Conservation (phyloP, 1,140 invertebrate species). For the Drosophila seguyi region DNA sequence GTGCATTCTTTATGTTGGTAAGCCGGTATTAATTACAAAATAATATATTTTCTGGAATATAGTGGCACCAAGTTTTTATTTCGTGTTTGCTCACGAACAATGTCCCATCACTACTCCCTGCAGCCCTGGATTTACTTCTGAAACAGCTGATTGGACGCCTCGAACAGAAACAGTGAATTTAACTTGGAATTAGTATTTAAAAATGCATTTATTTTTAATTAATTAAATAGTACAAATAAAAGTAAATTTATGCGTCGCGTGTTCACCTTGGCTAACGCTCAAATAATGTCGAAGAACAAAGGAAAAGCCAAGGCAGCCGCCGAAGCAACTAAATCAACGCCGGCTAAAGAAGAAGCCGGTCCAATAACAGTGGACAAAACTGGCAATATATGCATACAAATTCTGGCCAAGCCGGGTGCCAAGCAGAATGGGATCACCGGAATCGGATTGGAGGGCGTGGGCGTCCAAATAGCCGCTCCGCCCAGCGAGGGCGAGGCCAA, state of each 20-base stretch:
- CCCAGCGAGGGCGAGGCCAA: conserved; percentile 93
- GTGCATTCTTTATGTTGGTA: background rate
- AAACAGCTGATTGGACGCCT: conserved; percentile 43
- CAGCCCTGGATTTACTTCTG: background rate
- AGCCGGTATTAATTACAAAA: too few species aligned
- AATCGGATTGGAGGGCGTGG: conserved; percentile 84
- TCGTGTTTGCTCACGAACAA: conserved; percentile 1
- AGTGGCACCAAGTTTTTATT: background rate
- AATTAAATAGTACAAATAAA: conserved; percentile 9
- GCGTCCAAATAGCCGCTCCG: conserved; percentile 91
- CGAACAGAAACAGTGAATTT: background rate
- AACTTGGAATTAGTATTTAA: background rate
- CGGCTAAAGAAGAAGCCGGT: conserved; percentile 54
- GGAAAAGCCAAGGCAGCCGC: conserved; percentile 57
- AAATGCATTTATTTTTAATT: conserved; percentile 9
- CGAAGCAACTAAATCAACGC: conserved; percentile 15
- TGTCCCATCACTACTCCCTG: conserved; percentile 1
- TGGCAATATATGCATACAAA: conserved; percentile 88
- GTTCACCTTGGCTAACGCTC: conserved; percentile 25
- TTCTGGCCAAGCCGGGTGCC: conserved; percentile 91
- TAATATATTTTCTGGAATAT: background rate
- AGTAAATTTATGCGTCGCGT: conserved; percentile 57
- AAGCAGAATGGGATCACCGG: conserved; percentile 91
- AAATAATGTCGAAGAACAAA: conserved; percentile 77
- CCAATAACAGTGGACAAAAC: conserved; percentile 87